phyloP scores from a whole-genome alignment of 2,797 vertebrate species.

The Poecile montanus region DNA sequence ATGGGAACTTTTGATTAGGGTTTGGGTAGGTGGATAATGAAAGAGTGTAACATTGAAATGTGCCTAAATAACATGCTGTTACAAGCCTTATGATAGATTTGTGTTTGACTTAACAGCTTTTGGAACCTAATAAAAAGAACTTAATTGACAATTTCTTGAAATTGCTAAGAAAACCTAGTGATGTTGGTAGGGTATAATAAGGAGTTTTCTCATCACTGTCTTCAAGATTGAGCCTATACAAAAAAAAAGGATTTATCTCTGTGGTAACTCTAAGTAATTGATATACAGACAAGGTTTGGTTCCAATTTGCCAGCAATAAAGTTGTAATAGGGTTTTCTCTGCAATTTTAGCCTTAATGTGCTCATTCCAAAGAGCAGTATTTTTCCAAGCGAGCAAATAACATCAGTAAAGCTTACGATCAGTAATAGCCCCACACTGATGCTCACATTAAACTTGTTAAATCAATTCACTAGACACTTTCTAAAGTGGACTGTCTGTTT shows the following conservation, averaged over 20 bases:
- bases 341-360: constrained; percentile 95
- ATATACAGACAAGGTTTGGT: constrained; percentile 96
- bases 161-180: constrained; percentile 90
- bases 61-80: constrained; percentile 82
- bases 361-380: constrained; percentile 93
- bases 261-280: constrained; percentile 95
- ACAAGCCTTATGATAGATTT: constrained; percentile 85
- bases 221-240: constrained; percentile 89
- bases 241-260: constrained; percentile 91
- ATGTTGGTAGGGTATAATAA: constrained; percentile 90
- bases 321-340: constrained; percentile 96
- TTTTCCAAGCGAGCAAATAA: constrained; percentile 95
- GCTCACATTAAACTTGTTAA: constrained; percentile 93
- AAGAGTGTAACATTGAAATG: constrained; percentile 78
- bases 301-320: constrained; percentile 97
- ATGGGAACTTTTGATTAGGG: constrained; percentile 73
- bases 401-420: constrained; percentile 92
- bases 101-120: constrained; percentile 86
- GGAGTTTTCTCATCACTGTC: constrained; percentile 90
- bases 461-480: constrained; percentile 92
- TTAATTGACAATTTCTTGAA: constrained; percentile 96
- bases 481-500: constrained; percentile 89
- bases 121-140: constrained; percentile 89
- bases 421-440: constrained; percentile 93
- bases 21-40: constrained; percentile 79